Base-by-base conservation (phyloP, 2,888 invertebrate species). In the Drosophila flavopinicola region DNA sequence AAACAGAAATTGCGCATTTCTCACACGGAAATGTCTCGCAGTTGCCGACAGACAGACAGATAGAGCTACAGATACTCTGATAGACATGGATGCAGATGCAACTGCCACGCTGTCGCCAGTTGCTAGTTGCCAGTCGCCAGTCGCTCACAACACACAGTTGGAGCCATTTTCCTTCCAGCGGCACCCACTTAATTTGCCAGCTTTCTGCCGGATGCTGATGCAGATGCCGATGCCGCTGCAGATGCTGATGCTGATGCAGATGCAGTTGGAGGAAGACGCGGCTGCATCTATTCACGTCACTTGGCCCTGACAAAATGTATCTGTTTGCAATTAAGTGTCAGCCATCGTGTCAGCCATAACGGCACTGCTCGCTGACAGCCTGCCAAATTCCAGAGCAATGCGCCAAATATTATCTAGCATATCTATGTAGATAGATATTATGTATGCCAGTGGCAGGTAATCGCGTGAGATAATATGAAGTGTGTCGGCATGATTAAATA, bases 311-410 rank as follows among this genome's bases (percentile, higher is more conserved):
- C 87, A 88, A 84, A 83, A 71, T 84, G 88, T 84, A 86, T 83
- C 83, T 83, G 88, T 79, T 88, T 76, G 83, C 83, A 83, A 83
- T 83, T 83, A 83, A 86, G 79, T 86, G 86, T 83, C 86, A 87
- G 49, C 84, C 61, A 67, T 48, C 47, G 67, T 52, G 64, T 17
- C n/a, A n/a, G n/a, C n/a, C 70, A 61, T 60, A 69, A 60, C 67
- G 64, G 52, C 71, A 59, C 52, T 20, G n/a, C 20, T 57, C 42
- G 68, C 10, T 56, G 86, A 78, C 87, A 85, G 53, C 32, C 59
- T 56, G 66, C 82, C 66, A 69, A 72, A 78, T 68, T 67, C 72
- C 64, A 61, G 24, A 67, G 32, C 54, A 42, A 20, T 41, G 25
- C 35, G 30, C 48, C 13, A 56, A 59, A 47, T 49, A 56, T 58